Evolutionary conservation across 2,797 vertebrate species (phyloP), one percentile per base, ranked within the genome.

Genomic region (Chloroceryle inda): DNA sequence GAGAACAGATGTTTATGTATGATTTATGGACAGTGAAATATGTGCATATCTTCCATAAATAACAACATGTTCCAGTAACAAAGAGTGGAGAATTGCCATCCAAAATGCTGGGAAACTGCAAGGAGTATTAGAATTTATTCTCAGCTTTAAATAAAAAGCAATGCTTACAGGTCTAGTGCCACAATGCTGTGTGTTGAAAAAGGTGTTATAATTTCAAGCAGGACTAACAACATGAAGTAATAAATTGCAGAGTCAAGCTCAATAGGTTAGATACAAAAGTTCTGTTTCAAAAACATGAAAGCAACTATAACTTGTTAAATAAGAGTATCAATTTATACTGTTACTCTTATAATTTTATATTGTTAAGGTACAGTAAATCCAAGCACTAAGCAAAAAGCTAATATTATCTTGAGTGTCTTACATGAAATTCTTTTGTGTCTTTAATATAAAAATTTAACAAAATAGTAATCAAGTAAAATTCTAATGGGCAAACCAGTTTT

Each of bases 1-100:
- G 94, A 94, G 93, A 98, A 94, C 97, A 98, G 97, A 97, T 98
- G 98, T 72, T 96, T 87, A 19, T 56, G 49, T 91, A 85, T 82
- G 85, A 97, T 94, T 97, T 97, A 95, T 93, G 86, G 88, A 94
- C 82, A 94, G 59, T 69, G 64, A 96, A 97, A 96, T 90, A 94
- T 61, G 66, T 82, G 58, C 69, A 66, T 94, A 90, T 94, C 96
- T 96, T 97, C 94, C 92, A 88, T 93, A 97, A 97, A 97, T 91
- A 97, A 94, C 50, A 92, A 95, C 72, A 12, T 27, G 59, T 96
- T 97, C 93, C 88, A 94, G 86, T 87, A 95, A 95, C 86, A 89
- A 79, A 95, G 40, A 81, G 56, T 40, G 52, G 12, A 24, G 42
- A 73, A 93, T 58, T 94, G 55, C 62, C 89, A 85, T 92, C 75